These are phyloP conservation scores for Cheilosia soror DNA, from an alignment of 2,888 invertebrate species.

Conservation along the genomic window DNA sequence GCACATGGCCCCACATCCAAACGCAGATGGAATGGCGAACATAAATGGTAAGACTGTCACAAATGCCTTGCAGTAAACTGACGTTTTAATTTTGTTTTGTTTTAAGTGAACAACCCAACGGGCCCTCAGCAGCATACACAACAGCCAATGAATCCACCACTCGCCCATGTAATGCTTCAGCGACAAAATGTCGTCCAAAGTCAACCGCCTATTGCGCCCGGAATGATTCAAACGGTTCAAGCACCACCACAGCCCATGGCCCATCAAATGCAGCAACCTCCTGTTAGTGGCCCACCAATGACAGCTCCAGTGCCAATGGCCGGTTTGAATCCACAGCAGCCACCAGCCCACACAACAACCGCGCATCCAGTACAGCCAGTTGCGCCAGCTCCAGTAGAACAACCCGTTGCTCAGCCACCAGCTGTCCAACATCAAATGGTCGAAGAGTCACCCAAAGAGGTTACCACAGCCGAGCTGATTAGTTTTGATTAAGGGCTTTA, in stretches of 20 bases:
- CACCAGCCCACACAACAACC: constrained; percentile 75
- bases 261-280: constrained; percentile 27
- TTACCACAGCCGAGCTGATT: constrained; percentile 91
- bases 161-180: constrained; percentile 77
- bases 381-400: constrained; percentile 73
- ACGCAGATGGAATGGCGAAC: constrained; percentile 74
- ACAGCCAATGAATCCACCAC: constrained; percentile 74
- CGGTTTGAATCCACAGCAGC: constrained; percentile 57
- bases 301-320: constrained; percentile 47
- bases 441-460: constrained; percentile 82
- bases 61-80: neutral
- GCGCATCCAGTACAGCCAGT: constrained; percentile 56
- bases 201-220: constrained; percentile 76
- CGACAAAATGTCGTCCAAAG: constrained; percentile 76
- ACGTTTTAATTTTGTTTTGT: neutral
- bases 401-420: constrained; percentile 75
- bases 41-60: constrained; percentile 63
- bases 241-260: constrained; percentile 66
- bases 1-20: constrained; percentile 74
- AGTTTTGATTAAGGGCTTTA: constrained; percentile 88
- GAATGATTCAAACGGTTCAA: constrained; percentile 65
- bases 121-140: constrained; percentile 73
- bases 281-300: constrained; percentile 41
- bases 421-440: constrained; percentile 80
- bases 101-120: constrained; percentile 39